phyloP scores from a whole-genome alignment of 2,797 vertebrate genomes.

The Neosilurus hyrtlii region DNA sequence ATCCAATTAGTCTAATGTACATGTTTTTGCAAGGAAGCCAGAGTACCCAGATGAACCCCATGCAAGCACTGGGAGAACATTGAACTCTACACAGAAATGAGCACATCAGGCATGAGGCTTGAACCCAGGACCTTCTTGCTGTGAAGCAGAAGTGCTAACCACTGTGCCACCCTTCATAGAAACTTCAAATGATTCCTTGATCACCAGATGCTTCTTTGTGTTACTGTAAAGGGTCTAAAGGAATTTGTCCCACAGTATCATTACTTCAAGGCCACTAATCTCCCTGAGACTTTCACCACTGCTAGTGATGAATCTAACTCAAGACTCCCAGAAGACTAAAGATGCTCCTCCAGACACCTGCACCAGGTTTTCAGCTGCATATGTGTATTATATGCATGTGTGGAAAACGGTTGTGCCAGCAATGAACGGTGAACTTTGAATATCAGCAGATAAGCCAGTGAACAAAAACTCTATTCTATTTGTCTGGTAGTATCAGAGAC shows the following conservation, averaged over 20 bases:
- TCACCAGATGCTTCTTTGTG: slow-evolving; percentile 8
- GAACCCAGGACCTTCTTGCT: no score
- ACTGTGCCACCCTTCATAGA: no score
- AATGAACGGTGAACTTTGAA: slow-evolving; percentile 2
- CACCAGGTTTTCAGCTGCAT: slow-evolving; percentile 15
- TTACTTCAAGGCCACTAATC: slow-evolving; percentile 40
- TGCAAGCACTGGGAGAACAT: no score
- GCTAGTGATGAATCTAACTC: slow-evolving; percentile 24
- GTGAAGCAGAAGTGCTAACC: no score
- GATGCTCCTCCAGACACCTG: slow-evolving; percentile 47
- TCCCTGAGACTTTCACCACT: background rate
- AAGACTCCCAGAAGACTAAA: slow-evolving; percentile 23
- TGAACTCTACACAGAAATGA: no score
- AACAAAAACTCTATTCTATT: slow-evolving; percentile 56
- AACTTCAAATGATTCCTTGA: background rate
- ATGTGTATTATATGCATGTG: slow-evolving; percentile 6
- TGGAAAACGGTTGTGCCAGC: slow-evolving; percentile 20
- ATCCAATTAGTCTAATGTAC: no score
- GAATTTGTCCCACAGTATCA: slow-evolving; percentile 25
- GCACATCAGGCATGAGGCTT: no score
- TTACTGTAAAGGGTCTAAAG: background rate
- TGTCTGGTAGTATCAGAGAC: slow-evolving; percentile 30
- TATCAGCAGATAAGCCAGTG: slow-evolving; percentile 60
- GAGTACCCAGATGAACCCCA: no score
- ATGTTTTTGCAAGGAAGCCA: no score